Evolutionary conservation across 1,140 invertebrate species (phyloP), one percentile per base, ranked within the genome.

Genomic region (Cephus cinctus): DNA sequence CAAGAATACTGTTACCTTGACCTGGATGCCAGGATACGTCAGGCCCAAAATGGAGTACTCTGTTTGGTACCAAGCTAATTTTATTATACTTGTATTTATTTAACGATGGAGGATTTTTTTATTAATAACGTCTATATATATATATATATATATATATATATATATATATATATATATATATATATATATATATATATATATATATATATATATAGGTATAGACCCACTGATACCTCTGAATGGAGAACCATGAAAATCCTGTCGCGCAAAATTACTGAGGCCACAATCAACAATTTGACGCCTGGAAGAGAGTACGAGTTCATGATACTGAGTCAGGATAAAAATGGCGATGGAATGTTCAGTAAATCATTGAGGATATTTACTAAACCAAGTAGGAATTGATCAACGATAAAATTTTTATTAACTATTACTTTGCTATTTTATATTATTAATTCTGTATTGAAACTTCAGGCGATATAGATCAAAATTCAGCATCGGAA

Each of bases 271-370:
- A 79, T 82, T 12, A 87, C 88, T 6, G 85, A 88, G 61, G 87
- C 89, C 18, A 93, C 89, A 1, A 80, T 96, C 35, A 83, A 84
- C 49, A 86, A 87, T 49, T 79, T 97, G 42, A 76, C 78, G 25
- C 83, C 92, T 4, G 88, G 87, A 19, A 80, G 83, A 18, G 83
- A 88, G 60, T 96, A 96, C 66, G 92, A 96, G 74, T 89, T 97
- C 59, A 92, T 93, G 82, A 88, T 96, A 21, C 78, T 95, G 16
- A 89, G 92, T 50, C 86, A 92, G 59, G 94, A 96, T 71, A 82
- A 85, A 57, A 78, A 86, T 44, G 93, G 92, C 2, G 90, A 95
- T 59, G 92, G 93, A 9, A 87, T 94, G 75, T 93, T 92, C 65
- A 95, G 92, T 67, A 90, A 92, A 70, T 82, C 88, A 4, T 78